Evolutionary conservation across 2,888 invertebrate genomes (phyloP).

Genomic region (Tetranychus piercei): DNA sequence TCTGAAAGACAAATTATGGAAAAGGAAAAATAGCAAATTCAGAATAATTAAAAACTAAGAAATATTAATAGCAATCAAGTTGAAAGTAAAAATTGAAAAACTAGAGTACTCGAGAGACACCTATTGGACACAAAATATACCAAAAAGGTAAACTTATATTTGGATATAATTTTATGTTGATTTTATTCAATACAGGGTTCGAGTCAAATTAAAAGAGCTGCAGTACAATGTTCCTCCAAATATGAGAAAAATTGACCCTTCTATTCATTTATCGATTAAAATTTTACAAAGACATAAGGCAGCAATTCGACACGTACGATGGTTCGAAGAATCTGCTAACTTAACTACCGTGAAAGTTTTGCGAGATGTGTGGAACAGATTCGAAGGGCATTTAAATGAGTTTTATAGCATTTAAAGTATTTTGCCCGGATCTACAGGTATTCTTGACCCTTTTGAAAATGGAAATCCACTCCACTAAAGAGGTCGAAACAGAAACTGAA

Average conservation of each 20-base stretch:
- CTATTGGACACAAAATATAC: too few species aligned
- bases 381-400: constrained; percentile 75
- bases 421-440: constrained; percentile 56
- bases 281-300: constrained; percentile 72
- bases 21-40: too few species aligned
- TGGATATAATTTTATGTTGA: too few species aligned
- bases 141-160: too few species aligned
- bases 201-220: constrained; percentile 56
- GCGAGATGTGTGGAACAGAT: constrained; percentile 73
- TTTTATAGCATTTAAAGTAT: constrained; percentile 73
- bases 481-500: constrained; percentile 39
- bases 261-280: constrained; percentile 49
- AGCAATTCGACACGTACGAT: constrained; percentile 81
- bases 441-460: constrained; percentile 77
- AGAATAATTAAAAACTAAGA: too few species aligned
- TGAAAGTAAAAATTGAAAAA: too few species aligned
- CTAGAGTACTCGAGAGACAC: too few species aligned
- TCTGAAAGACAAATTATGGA: too few species aligned
- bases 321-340: constrained; percentile 92
- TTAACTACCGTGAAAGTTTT: constrained; percentile 86
- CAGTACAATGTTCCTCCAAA: constrained; percentile 76
- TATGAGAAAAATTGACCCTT: constrained; percentile 74
- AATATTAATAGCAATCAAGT: too few species aligned
- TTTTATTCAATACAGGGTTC: constrained; percentile 43
- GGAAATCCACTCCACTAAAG: constrained; percentile 69